Conservation (phyloP, 2,888 invertebrate species). For the Eupithecia centaureata region DNA sequence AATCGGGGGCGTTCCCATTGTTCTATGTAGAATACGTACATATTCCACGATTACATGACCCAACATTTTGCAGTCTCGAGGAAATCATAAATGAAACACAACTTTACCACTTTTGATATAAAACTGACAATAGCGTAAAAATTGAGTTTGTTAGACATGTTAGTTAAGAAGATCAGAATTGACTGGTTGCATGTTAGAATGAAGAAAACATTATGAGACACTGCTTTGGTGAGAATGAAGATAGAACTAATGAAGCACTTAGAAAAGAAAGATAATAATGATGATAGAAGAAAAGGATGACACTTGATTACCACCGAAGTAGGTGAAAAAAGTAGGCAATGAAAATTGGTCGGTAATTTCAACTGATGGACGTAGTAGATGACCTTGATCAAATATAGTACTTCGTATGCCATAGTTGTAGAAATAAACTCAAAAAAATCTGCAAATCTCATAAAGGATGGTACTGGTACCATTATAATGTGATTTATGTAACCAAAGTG, state of each 20-base stretch:
- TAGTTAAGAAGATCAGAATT: neutral
- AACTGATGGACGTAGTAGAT: neutral
- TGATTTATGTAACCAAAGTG: constrained; percentile 32
- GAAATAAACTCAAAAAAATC: constrained; percentile 22
- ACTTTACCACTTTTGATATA: constrained; percentile 2
- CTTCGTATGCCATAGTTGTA: neutral
- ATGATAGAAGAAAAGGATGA: neutral
- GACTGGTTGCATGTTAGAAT: neutral
- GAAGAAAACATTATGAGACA: neutral
- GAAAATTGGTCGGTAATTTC: neutral
- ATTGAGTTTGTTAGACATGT: neutral
- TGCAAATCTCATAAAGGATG: constrained; percentile 32
- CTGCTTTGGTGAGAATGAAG: neutral
- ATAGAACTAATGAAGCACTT: neutral
- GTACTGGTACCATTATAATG: constrained; percentile 20
- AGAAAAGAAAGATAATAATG: constrained; percentile 1
- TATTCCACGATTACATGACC: constrained; percentile 13
- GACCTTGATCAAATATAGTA: neutral
- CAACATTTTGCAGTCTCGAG: neutral
- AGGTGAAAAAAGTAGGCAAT: neutral
- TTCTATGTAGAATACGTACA: constrained; percentile 34
- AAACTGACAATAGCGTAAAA: neutral
- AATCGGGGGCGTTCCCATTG: constrained; percentile 55
- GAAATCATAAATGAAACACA: constrained; percentile 1
- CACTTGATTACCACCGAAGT: neutral